Base-by-base conservation (phyloP, 92 coral and sea anemone species). In the Montipora capitata region DNA sequence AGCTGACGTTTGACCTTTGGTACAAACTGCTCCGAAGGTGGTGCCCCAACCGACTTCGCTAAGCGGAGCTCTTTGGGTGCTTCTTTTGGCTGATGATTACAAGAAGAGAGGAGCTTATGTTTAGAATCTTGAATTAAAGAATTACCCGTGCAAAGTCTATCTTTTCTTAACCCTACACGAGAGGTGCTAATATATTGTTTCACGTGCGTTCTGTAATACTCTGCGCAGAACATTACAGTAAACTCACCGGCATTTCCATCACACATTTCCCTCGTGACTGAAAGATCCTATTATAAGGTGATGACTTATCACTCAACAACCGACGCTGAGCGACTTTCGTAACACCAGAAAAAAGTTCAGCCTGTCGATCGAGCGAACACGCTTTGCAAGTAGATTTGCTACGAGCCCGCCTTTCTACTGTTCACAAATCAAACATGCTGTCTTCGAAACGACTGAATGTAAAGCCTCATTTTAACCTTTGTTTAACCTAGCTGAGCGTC, bases 241-340 rank as follows among this genome's bases (percentile, higher is more conserved):
- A 54, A 39, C 44, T 59, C 42, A 8, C 54, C 70, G 57, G 43
- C 72, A 83, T 72, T 73, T 83, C 87, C 87, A 83, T 83, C 72
- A 72, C 59, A 67, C 72, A 20, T 35, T 12, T 35, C 5, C 38
- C 9, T 11, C 40, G 72, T 11, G 14, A 65, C 61, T 6, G 61
- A 10, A 54, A 54, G 15, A 54, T 54, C 61, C 61, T 54, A 8
- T 54, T 54, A 54, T 54, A 12, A 54, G 61, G 15, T 7, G 61
- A 11, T 54, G 61, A 13, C 76, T 49, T 7, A 59, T 41, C 45
- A 57, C 14, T 13, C 40, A 14, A 62, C 5, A 62, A 18, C 6
- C 38, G 68, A 62, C 10, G 20, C 38, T n/a, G 7, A 62, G 7
- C 5, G 8, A 62, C 15, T 67, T 35, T 10, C 39, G 0, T 10